Percentiles rank a stretch among this genome's conserved stretches.
Conservation (phyloP, 2,888 invertebrate species). For the Sepioteuthis lessoniana region DNA sequence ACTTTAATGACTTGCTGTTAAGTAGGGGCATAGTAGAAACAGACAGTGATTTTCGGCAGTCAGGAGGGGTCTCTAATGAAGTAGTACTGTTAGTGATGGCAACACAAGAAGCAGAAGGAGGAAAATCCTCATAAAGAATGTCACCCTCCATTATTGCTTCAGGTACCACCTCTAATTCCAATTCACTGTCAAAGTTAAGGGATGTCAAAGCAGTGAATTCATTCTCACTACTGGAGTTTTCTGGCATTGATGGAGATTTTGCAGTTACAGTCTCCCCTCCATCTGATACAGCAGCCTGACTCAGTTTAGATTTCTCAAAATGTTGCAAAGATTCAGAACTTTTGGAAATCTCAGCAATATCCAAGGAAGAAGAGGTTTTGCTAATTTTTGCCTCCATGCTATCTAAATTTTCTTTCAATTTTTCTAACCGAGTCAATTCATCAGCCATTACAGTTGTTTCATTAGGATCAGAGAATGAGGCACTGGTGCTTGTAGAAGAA, state of each 20-base stretch:
- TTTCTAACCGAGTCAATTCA: not conserved
- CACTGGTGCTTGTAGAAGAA: not conserved
- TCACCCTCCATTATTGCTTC: slow-evolving; percentile 45
- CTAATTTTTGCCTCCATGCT: not conserved
- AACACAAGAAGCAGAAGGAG: not conserved
- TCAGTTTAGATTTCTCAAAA: not conserved
- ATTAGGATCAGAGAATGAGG: not conserved
- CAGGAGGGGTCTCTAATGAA: slow-evolving; percentile 2
- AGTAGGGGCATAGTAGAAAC: not conserved
- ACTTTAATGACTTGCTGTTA: not conserved
- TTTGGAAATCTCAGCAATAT: not conserved
- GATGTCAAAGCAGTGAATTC: not conserved
- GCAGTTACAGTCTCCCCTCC: not conserved
- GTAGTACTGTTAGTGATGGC: not conserved
- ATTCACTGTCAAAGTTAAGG: slow-evolving; percentile 3
- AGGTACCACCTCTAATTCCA: slow-evolving; percentile 36
- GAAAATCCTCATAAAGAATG: slow-evolving; percentile 40
- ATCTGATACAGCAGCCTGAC: not conserved
- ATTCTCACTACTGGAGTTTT: not conserved
- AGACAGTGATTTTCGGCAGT: slow-evolving; percentile 36
- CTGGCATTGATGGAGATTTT: not conserved
- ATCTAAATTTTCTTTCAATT: not conserved
- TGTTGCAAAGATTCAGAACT: not conserved
- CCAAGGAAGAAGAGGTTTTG: not conserved
- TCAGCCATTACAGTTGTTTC: not conserved